Conservation (phyloP, 2,797 vertebrate species). For the Girardinus metallicus region DNA sequence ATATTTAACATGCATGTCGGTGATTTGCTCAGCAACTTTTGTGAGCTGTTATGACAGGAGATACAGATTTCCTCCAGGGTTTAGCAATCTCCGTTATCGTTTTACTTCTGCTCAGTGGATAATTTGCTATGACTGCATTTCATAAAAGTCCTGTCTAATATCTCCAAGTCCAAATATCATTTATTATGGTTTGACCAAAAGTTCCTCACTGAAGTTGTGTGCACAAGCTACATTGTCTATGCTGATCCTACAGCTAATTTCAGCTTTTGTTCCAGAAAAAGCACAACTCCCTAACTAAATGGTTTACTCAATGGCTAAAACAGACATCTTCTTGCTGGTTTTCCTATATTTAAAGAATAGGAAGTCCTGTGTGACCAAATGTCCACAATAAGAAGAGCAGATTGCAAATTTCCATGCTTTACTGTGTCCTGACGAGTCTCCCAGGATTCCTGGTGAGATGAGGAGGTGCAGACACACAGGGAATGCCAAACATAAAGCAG, state of each 20-base stretch:
- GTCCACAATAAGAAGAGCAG: constrained; percentile 40
- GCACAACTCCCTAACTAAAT: constrained; percentile 37
- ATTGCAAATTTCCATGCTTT: constrained; percentile 36
- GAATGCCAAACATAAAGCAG: constrained; percentile 17
- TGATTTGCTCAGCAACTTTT: constrained; percentile 33
- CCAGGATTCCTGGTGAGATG: constrained; percentile 47
- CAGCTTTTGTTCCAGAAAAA: constrained; percentile 38
- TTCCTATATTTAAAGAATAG: constrained; percentile 27
- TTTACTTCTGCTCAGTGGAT: constrained; percentile 34
- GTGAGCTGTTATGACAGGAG: constrained; percentile 34
- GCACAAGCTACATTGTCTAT: neutral
- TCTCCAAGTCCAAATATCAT: constrained; percentile 19
- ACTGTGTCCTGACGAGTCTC: constrained; percentile 46
- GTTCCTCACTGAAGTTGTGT: neutral
- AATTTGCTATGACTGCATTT: constrained; percentile 20
- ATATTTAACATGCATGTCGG: constrained; percentile 10
- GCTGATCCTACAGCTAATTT: constrained; percentile 17
- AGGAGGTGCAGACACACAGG: constrained; percentile 38
- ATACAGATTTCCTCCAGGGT: constrained; percentile 34
- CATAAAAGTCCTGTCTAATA: constrained; percentile 11
- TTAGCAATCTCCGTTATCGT: constrained; percentile 44
- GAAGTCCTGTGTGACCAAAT: constrained; percentile 50
- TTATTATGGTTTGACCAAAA: constrained; percentile 3
- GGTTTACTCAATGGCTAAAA: constrained; percentile 53
- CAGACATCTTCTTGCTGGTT: constrained; percentile 62